Evolutionary conservation across 2,797 vertebrate species (phyloP).

Genomic region (Balearica regulorum): DNA sequence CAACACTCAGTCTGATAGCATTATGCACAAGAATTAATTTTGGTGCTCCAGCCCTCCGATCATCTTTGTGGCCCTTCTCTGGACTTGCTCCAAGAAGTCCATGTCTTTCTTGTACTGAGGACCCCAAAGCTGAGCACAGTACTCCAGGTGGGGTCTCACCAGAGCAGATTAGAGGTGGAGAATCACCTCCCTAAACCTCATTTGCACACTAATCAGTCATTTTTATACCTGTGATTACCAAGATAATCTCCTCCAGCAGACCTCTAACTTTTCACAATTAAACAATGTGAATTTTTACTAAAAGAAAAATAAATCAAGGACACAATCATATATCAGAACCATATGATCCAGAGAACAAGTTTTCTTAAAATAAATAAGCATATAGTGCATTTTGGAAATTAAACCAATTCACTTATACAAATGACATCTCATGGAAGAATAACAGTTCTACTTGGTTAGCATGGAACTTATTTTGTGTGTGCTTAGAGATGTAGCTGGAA

Average conservation of each 20-base stretch:
- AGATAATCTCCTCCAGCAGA: background rate
- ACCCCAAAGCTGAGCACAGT: too few relatives aligned
- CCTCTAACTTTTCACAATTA: background rate
- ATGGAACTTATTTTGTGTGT: background rate
- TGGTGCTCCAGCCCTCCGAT: background rate
- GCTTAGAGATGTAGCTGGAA: background rate
- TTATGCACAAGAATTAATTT: background rate
- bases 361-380: background rate
- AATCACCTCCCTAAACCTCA: too few relatives aligned
- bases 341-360: background rate
- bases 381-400: background rate
- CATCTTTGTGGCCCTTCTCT: too few relatives aligned
- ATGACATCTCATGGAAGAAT: background rate
- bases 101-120: too few relatives aligned
- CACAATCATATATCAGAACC: too few relatives aligned
- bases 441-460: background rate
- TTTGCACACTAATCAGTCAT: background rate
- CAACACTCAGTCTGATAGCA: background rate
- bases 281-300: background rate
- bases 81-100: too few relatives aligned
- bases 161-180: too few relatives aligned
- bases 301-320: too few relatives aligned
- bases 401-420: background rate
- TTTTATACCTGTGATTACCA: background rate
- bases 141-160: too few relatives aligned